Evolutionary conservation across 1,140 invertebrate species (phyloP), one percentile per base, ranked within the genome.

Genomic region (Euwallacea fornicatus): DNA sequence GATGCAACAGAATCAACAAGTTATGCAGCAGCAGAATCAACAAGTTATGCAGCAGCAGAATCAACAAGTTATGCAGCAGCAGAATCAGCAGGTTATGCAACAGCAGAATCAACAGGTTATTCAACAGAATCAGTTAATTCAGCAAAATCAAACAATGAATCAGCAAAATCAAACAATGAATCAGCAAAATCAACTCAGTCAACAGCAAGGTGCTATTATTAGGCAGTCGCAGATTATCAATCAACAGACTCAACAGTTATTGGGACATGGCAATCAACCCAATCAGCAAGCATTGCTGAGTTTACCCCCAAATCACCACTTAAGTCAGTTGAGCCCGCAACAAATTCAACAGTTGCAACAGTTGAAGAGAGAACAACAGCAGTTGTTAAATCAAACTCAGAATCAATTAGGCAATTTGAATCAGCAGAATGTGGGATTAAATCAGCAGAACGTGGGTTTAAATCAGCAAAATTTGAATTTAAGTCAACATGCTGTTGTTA

Each of bases 101-200:
- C 63, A 65, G 15, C 68, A 73, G 62, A 62, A 75, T 15, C 60
- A 71, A 54, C 58, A 69, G 13, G n/a, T 60, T n/a, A 64, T 15
- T 53, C 69, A 71, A 72, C 62, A 74, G 41, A 69, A 46, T 33
- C 74, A 74, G 58, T 59, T 16, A 11, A 10, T 59, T 7, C 65
- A 68, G 7, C 60, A 56, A n/a, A 53, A 64, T 56, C 69, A 71
- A 56, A 42, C 42, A n/a, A 61, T 60, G 13, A 13, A 55, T 11
- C 79, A 80, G 71, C 79, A 78, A 44, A 79, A 80, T 4, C 81
- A 81, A 10, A 72, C 79, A 53, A 8, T 66, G 50, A 8, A 42
- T 11, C 76, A 77, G 74, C 79, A 78, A 54, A 71, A 73, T 47
- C 69, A 66, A 55, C 46, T 21, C 7, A 66, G 69, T 21, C 79